A percentile compares a stretch with the other conserved stretches of the same genome.
Evolutionary conservation across 2,797 vertebrate species (phyloP).

Genomic region (Phalloptychus januarius): DNA sequence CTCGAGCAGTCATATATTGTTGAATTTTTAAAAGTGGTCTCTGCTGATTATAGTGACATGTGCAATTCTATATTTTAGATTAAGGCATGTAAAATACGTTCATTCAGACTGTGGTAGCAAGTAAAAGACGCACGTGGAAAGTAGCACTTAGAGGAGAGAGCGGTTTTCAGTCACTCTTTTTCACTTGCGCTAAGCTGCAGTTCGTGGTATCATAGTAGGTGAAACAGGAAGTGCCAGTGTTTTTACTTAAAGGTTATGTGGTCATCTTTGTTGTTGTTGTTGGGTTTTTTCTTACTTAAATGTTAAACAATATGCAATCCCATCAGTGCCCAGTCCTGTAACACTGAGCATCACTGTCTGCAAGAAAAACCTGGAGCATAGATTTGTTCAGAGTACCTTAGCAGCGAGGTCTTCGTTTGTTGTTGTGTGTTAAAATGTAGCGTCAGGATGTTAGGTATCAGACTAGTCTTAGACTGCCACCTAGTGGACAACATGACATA

Average conservation of each 20-base stretch:
- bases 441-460: conserved; percentile 21
- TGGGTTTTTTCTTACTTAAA: conserved; percentile 31
- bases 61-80: conserved; percentile 63
- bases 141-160: conserved; percentile 39
- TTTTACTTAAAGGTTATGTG: conserved; percentile 57
- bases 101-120: conserved; percentile 27
- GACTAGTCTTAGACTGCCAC: conserved; percentile 52
- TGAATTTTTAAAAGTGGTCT: conserved; percentile 30
- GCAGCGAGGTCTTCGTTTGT: conserved; percentile 44
- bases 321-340: conserved; percentile 62
- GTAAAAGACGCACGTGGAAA: conserved; percentile 30
- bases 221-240: conserved; percentile 69
- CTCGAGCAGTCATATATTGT: conserved; percentile 53
- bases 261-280: conserved; percentile 34
- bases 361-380: conserved; percentile 36
- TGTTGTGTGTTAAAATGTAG: conserved; percentile 24
- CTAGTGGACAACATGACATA: conserved; percentile 47
- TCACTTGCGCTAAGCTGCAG: conserved; percentile 54
- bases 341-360: conserved; percentile 53
- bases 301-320: conserved; percentile 77
- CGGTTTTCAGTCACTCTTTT: conserved; percentile 40
- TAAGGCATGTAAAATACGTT: conserved; percentile 35
- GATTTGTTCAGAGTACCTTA: conserved; percentile 31
- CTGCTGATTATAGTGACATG: conserved; percentile 52
- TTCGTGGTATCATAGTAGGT: conserved; percentile 53